Percentiles rank a stretch among this genome's conserved stretches.
phyloP scores from a whole-genome alignment of 2,888 invertebrate genomes.

The Cosmia trapezina region DNA sequence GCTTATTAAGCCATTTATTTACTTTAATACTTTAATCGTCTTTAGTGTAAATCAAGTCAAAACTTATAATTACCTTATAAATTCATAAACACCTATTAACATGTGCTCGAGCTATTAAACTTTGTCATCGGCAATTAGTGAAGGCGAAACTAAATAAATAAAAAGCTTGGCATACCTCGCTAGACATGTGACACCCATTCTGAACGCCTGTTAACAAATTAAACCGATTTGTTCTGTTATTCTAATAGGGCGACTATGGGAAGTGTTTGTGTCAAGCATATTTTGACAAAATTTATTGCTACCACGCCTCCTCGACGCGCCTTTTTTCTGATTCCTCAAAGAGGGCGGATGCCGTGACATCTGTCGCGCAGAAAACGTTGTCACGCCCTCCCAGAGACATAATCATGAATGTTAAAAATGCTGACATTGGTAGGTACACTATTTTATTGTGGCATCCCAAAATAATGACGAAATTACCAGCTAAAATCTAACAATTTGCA shows the following conservation, averaged over 20 bases:
- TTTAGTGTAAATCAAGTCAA: constrained; percentile 31
- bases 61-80: constrained; percentile 57
- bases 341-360: constrained; percentile 86
- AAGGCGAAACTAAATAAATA: constrained; percentile 86
- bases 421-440: constrained; percentile 53
- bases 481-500: neutral
- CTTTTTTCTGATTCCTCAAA: constrained; percentile 78
- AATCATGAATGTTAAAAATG: constrained; percentile 77
- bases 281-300: constrained; percentile 90
- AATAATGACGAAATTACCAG: neutral
- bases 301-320: constrained; percentile 87
- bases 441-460: constrained; percentile 3
- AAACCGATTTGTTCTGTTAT: constrained; percentile 90
- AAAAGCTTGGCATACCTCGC: constrained; percentile 74
- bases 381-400: constrained; percentile 81
- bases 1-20: constrained; percentile 11
- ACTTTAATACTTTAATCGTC: constrained; percentile 12
- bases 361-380: constrained; percentile 82
- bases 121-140: constrained; percentile 89
- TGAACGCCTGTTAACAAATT: constrained; percentile 89
- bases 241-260: constrained; percentile 88
- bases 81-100: constrained; percentile 79
- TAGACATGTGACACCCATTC: constrained; percentile 89
- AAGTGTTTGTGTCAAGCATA: constrained; percentile 89
- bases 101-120: constrained; percentile 87